Base-by-base conservation (phyloP, 2,888 invertebrate genomes). In the Prostheceraeus crozeri region DNA sequence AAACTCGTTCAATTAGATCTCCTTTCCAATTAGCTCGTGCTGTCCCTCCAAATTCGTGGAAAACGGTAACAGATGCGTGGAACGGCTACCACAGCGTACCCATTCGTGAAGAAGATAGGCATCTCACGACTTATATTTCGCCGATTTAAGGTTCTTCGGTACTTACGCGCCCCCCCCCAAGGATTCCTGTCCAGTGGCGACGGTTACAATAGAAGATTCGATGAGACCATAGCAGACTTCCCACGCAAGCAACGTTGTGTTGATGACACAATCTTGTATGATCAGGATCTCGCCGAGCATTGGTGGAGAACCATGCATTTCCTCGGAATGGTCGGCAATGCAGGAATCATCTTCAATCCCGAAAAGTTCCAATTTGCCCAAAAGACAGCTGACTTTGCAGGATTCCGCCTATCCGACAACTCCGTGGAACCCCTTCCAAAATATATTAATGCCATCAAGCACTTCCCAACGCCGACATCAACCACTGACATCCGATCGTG, bases 171-270 rank as follows among this genome's bases (percentile, higher is more conserved):
- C 10, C 10, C 64, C 23, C 61, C 64, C 40, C 63, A 61, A 31
- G 61, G 58, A 33, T 64, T 62, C 28, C 1, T 64, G 21, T 60
- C 64, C 46, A 61, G 57, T 40, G 64, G 62, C 16, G 65, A 64
- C 61, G 65, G 57, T 2, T 63, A 64, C 40, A 64, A 35, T 19
- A 60, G 59, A 14, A 57, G 64, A 11, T 65, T 63, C 51, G 64
- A 64, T 51, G 64, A 36, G n/a, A 33, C n/a, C 1, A 61, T 64
- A 2, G 14, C 62, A 10, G 31, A 63, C 30, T 57, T 65, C 51
- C 23, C 23, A 10, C 48, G 62, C 54, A 64, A 65, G 46, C 59
- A 52, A 30, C 62, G 60, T 59, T 65, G 62, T 33, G 33, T 33
- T 33, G 33, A 33, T 33, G 33, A 33, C 33, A 33, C 33, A 11